Evolutionary conservation across 2,797 vertebrate genomes (phyloP).

Genomic region (Clarias platycephalus): DNA sequence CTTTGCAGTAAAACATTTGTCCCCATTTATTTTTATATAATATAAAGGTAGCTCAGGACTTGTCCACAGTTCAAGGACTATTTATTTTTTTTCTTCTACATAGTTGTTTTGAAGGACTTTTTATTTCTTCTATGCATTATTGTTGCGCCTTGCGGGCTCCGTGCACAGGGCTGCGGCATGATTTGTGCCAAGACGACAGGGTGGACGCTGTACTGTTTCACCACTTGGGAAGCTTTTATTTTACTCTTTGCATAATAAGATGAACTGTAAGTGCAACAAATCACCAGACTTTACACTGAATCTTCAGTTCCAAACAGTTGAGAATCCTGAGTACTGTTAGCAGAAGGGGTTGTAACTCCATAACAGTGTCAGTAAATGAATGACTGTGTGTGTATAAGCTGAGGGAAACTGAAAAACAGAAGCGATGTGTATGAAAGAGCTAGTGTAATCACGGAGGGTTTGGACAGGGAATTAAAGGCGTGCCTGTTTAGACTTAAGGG

Average conservation of each 20-base stretch:
- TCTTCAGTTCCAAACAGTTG: too few species aligned
- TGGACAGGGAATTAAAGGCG: conserved; percentile 32
- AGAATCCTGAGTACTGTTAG: background rate
- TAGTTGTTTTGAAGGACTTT: too few species aligned
- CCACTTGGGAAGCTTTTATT: background rate
- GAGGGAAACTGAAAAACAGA: background rate
- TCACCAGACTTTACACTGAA: background rate
- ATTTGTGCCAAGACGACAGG: background rate
- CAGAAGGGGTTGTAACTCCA: background rate
- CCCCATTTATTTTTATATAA: too few species aligned
- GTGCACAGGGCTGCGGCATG: too few species aligned
- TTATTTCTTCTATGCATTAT: too few species aligned
- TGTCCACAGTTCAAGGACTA: too few species aligned
- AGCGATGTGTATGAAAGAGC: background rate
- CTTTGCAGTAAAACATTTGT: too few species aligned
- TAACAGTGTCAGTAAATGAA: background rate
- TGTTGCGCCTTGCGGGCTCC: too few species aligned
- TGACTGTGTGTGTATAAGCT: conserved; percentile 3
- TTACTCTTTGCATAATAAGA: background rate
- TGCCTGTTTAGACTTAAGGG: conserved; percentile 36
- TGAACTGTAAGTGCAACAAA: background rate
- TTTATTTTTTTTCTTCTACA: too few species aligned
- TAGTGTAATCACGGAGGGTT: conserved; percentile 9
- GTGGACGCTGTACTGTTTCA: background rate
- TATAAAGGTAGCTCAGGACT: too few species aligned